Conservation (phyloP, 2,888 invertebrate species). For the Trachelus troglodyta region DNA sequence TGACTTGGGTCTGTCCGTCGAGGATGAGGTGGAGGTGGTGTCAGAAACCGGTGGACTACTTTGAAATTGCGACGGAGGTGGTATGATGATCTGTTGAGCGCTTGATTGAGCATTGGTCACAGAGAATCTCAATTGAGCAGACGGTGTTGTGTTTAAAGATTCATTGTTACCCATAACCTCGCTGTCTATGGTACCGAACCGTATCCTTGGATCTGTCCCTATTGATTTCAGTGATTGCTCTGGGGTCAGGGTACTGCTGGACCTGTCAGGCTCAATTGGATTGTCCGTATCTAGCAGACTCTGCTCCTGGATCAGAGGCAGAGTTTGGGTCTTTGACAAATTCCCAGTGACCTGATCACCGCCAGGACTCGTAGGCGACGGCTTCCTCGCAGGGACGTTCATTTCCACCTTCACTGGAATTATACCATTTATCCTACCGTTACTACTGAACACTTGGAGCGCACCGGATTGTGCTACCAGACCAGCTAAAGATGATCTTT, state of each 20-base stretch:
- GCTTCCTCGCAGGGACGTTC: constrained; percentile 37
- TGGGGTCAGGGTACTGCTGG: constrained; percentile 63
- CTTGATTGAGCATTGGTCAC: constrained; percentile 34
- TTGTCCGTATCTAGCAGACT: constrained; percentile 75
- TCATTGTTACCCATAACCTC: constrained; percentile 14
- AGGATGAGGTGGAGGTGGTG: constrained; percentile 67
- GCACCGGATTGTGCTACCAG: constrained; percentile 77
- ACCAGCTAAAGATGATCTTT: constrained; percentile 76
- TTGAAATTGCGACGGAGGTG: constrained; percentile 80
- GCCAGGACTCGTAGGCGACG: constrained; percentile 63
- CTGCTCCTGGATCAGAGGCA: constrained; percentile 73
- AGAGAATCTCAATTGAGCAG: constrained; percentile 39
- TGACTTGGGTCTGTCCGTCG: constrained; percentile 50
- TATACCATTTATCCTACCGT: constrained; percentile 55
- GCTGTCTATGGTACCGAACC: background rate
- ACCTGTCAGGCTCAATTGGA: constrained; percentile 60
- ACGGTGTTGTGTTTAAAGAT: constrained; percentile 44
- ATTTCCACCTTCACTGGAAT: constrained; percentile 24
- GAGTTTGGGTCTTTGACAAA: constrained; percentile 61
- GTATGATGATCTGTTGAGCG: constrained; percentile 74
- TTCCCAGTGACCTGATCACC: constrained; percentile 48
- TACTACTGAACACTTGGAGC: constrained; percentile 62
- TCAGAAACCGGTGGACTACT: constrained; percentile 76
- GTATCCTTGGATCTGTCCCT: constrained; percentile 28
- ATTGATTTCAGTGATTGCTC: constrained; percentile 52